Conservation (phyloP, 2,797 vertebrate genomes). For the Labroides dimidiatus region DNA sequence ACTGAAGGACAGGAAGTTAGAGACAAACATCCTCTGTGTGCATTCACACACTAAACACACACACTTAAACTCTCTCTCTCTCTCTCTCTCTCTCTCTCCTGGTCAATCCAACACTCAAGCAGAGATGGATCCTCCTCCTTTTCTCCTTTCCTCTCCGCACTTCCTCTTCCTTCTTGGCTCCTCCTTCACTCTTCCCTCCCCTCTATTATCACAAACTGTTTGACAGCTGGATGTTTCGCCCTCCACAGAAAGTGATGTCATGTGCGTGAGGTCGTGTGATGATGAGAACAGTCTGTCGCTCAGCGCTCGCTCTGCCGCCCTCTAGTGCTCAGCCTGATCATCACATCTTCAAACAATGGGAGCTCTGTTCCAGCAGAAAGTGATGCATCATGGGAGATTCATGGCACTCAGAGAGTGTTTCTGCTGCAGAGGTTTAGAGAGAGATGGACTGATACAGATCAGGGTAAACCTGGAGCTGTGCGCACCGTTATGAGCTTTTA, state of each 20-base stretch:
- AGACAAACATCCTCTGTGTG: constrained; percentile 62
- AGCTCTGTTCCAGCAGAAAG: not conserved
- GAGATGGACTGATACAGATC: too few relatives aligned
- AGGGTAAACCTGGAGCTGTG: too few relatives aligned
- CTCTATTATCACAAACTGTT: not conserved
- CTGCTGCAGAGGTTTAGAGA: too few relatives aligned
- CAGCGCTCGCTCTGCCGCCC: not conserved
- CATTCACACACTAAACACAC: constrained; percentile 4
- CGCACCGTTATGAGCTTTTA: too few relatives aligned
- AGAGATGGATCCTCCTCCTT: too few relatives aligned
- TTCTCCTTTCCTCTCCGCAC: too few relatives aligned
- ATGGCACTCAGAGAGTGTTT: not conserved
- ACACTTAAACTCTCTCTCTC: not conserved
- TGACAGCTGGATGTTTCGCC: not conserved
- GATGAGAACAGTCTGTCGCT: not conserved
- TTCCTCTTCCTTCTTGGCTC: too few relatives aligned
- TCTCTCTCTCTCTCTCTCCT: not conserved
- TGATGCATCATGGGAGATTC: not conserved
- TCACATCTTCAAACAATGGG: not conserved
- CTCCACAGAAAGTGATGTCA: constrained; percentile 4
- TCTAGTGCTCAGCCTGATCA: not conserved
- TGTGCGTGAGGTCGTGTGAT: not conserved
- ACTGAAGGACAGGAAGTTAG: constrained; percentile 60
- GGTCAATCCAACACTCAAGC: too few relatives aligned
- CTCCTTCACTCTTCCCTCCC: too few relatives aligned